Base-by-base conservation (phyloP, 2,113 vertebrate species). In the Myrmecobius fasciatus region DNA sequence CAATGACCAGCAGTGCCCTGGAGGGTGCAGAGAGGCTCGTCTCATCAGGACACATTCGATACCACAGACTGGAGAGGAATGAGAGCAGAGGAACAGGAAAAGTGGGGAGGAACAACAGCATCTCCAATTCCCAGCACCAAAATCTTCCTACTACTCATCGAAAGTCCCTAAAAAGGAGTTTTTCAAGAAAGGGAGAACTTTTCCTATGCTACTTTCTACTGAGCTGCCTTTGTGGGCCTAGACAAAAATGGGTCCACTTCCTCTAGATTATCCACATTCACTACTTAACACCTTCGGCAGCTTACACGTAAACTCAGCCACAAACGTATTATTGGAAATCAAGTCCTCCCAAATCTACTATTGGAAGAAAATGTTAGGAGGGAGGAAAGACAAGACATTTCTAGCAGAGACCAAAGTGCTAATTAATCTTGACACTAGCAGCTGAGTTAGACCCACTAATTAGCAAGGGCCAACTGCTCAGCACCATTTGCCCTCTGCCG, bases 41-140 rank as follows among this genome's bases (percentile, higher is more conserved):
- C 56, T 90, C 91, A 47, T 53, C 52, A 22, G 0, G 83, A 97
- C 91, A 90, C 25, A 94, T 48, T 88, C 53, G 52, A 53, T 43
- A 6, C 36, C 47, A 91, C 17, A 60, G 48, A n/a, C 48, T 52
- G 9, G 53, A 91, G 95, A 95, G 56, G 53, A 47, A 94, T 53
- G 11, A 26, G 51, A 46, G 54, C 53, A 52, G 53, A 88, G 89
- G 47, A 54, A 95, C 14, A 26, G 28, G 54, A 31, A 53, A 51
- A 89, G 91, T 26, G 26, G 56, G 95, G 91, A 91, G 96, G 96
- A 93, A 94, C 93, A 53, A 96, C 49, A 46, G 36, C 51, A 48
- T 28, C 48, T 51, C 36, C 10, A 89, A 25, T 48, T 48, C 89
- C 89, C 89, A 28, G 89, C 89, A n/a, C 67, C 67, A 43, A 67